These are phyloP conservation scores for Drosophila sproati DNA, from an alignment of 1,140 invertebrate species.

Conservation along the genomic window DNA sequence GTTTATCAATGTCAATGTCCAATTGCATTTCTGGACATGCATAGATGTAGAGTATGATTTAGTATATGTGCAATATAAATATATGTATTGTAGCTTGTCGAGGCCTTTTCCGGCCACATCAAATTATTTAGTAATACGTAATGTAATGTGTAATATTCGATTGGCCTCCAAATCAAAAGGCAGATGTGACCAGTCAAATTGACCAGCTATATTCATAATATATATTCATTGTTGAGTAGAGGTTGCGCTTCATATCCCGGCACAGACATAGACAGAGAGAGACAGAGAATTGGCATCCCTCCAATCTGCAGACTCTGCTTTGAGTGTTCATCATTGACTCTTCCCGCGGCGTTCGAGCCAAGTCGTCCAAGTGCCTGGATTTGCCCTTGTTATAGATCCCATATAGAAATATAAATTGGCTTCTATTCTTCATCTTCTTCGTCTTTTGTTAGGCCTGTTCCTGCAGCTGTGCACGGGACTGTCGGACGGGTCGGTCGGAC, in stretches of 20 bases:
- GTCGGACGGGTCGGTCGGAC: slow-evolving; percentile 52
- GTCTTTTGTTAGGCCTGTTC: slow-evolving; percentile 16
- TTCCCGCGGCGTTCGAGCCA: background rate
- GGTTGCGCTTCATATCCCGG: background rate
- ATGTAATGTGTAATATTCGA: background rate
- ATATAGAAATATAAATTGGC: background rate
- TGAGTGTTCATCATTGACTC: background rate
- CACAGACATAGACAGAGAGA: background rate
- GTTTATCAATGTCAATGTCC: slow-evolving; percentile 11
- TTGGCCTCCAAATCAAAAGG: slow-evolving; percentile 1
- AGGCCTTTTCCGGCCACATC: too few relatives aligned
- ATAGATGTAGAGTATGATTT: slow-evolving; percentile 16
- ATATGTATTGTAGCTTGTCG: slow-evolving; percentile 28
- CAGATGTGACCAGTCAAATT: slow-evolving; percentile 29
- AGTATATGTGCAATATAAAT: slow-evolving; percentile 29
- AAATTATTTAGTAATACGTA: background rate
- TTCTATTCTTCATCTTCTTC: background rate
- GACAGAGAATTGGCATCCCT: background rate
- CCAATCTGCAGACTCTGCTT: background rate
- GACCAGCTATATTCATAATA: slow-evolving; percentile 22
- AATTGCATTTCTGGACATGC: background rate
- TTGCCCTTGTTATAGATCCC: slow-evolving; percentile 13
- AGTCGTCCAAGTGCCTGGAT: background rate
- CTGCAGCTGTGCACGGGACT: slow-evolving; percentile 56
- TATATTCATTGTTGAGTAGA: slow-evolving; percentile 6